Evolutionary conservation across 2,888 invertebrate genomes (phyloP).

Genomic region (Cyaniris semiargus): DNA sequence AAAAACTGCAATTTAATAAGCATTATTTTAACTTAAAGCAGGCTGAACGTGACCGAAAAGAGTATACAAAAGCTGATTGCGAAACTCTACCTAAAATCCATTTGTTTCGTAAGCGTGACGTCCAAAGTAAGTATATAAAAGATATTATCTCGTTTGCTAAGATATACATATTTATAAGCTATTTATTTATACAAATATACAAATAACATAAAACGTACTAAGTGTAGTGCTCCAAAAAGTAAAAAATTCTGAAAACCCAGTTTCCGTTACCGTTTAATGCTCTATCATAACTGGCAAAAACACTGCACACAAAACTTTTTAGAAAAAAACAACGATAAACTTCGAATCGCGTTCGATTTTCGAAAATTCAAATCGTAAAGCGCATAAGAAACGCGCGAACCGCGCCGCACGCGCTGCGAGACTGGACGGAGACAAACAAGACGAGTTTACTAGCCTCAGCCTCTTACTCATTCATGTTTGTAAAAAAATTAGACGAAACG

Average conservation of each 20-base stretch:
- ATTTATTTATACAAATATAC: neutral
- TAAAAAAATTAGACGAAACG: slow-evolving; percentile 51
- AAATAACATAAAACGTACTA: neutral
- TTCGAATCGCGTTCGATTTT: slow-evolving; percentile 58
- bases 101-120: neutral
- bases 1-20: neutral
- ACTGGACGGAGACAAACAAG: slow-evolving; percentile 69
- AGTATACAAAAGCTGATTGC: neutral
- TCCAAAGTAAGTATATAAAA: neutral
- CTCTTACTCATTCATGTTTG: slow-evolving; percentile 50
- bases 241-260: neutral
- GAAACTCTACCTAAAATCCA: neutral
- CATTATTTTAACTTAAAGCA: neutral
- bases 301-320: slow-evolving; percentile 46
- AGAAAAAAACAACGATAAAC: slow-evolving; percentile 63
- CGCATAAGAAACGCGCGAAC: slow-evolving; percentile 52
- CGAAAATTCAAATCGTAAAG: slow-evolving; percentile 51
- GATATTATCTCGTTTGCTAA: neutral
- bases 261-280: neutral
- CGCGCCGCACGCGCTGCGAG: slow-evolving; percentile 72
- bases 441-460: slow-evolving; percentile 49
- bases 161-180: neutral
- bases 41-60: slow-evolving; percentile 6
- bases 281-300: slow-evolving; percentile 42
- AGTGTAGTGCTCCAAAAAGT: slow-evolving; percentile 20